A percentile compares a stretch with the other conserved stretches of the same genome.
These are phyloP conservation scores for Penaeus indicus DNA, from an alignment of 1,140 invertebrate genomes.

Conservation along the genomic window DNA sequence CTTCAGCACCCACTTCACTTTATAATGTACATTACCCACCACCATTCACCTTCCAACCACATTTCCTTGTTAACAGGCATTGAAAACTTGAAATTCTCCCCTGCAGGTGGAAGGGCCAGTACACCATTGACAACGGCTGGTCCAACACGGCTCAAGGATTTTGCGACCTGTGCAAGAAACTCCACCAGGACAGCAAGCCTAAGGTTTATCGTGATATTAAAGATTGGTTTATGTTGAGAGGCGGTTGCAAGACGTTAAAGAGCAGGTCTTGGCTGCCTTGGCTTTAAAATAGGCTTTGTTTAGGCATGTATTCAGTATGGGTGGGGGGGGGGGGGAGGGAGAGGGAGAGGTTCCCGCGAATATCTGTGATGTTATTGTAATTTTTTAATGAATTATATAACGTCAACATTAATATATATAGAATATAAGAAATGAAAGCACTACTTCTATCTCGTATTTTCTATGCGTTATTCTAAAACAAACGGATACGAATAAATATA, in stretches of 20 bases:
- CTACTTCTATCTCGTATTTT: too few relatives aligned
- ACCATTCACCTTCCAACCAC: background rate
- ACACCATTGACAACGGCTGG: slow-evolving; percentile 25
- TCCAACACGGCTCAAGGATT: background rate
- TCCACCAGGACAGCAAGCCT: slow-evolving; percentile 35
- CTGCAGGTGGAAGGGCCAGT: slow-evolving; percentile 33
- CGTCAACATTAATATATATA: too few relatives aligned
- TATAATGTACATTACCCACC: too few relatives aligned
- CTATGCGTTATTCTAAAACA: too few relatives aligned
- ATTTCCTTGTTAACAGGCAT: too few relatives aligned
- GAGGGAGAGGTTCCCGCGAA: too few relatives aligned
- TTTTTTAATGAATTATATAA: too few relatives aligned
- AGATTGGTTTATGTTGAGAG: slow-evolving; percentile 20
- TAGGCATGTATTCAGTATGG: background rate
- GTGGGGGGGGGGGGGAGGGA: too few relatives aligned
- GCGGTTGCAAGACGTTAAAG: slow-evolving; percentile 17
- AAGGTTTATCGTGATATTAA: slow-evolving; percentile 36
- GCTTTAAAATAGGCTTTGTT: background rate
- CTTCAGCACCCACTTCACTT: too few relatives aligned
- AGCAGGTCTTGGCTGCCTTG: background rate
- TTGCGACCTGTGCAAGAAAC: slow-evolving; percentile 40
- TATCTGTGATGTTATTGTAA: too few relatives aligned
- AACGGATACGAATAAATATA: too few relatives aligned
- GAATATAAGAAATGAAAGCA: too few relatives aligned
- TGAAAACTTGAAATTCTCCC: background rate